Conservation (phyloP, 35 echinoderm and acorn worm species). For the Acanthaster planci region DNA sequence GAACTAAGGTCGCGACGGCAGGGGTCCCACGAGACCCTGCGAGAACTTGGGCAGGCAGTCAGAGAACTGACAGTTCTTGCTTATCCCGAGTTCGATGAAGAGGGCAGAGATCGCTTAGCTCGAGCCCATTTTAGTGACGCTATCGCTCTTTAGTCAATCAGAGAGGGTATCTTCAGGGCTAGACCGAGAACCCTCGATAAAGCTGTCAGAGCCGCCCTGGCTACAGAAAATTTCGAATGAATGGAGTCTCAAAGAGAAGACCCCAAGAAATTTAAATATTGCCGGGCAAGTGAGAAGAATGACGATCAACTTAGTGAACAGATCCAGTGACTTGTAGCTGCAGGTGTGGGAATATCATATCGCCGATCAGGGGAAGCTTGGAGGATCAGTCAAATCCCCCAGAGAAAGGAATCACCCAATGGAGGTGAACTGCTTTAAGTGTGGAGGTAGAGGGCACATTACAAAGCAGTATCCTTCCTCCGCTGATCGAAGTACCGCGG, state of each 20-base stretch:
- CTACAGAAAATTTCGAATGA: constrained; percentile 12
- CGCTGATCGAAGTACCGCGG: not conserved
- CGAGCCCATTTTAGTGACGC: constrained; percentile 47
- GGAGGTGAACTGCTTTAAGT: constrained; percentile 1
- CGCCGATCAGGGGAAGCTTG: not conserved
- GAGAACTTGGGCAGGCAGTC: constrained; percentile 49
- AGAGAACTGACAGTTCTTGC: constrained; percentile 42
- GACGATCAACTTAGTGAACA: not conserved
- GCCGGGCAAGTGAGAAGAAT: not conserved
- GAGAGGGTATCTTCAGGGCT: constrained; percentile 39
- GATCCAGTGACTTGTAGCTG: not conserved
- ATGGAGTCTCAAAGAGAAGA: not conserved
- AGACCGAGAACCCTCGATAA: constrained; percentile 46
- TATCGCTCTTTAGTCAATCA: constrained; percentile 11
- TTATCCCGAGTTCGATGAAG: constrained; percentile 32
- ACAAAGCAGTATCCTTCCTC: not conserved
- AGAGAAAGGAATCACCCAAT: too few relatives aligned
- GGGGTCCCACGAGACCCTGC: constrained; percentile 17
- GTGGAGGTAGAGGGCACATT: not conserved
- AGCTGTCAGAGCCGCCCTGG: constrained; percentile 44
- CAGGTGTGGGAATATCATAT: not conserved
- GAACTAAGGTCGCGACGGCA: not conserved
- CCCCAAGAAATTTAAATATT: not conserved
- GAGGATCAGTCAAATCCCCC: not conserved
- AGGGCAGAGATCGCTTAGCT: constrained; percentile 47